These are phyloP conservation scores for Lipotes vexillifer DNA, from an alignment of 2,113 vertebrate species.

Conservation along the genomic window DNA sequence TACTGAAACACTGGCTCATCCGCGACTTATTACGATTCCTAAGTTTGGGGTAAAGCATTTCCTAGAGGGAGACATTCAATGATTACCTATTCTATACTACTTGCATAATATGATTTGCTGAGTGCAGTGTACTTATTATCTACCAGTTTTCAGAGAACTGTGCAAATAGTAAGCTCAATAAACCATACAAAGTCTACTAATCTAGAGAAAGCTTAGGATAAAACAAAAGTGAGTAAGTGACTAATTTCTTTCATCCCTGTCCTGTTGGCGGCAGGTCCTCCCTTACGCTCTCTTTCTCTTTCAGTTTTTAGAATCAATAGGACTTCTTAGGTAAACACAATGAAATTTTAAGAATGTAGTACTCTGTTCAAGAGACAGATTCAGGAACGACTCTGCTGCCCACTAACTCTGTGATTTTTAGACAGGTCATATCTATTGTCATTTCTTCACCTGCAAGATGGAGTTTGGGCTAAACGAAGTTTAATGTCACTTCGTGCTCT, in stretches of 20 bases:
- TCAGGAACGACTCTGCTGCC: neutral
- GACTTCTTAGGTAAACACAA: neutral
- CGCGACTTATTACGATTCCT: constrained; percentile 5
- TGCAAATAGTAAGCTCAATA: neutral
- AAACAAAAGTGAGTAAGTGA: neutral
- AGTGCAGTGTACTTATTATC: neutral
- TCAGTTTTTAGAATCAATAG: neutral
- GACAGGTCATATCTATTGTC: neutral
- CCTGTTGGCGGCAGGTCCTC: neutral
- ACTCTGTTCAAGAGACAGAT: neutral
- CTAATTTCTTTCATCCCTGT: neutral
- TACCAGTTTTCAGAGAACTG: neutral
- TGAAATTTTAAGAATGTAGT: neutral
- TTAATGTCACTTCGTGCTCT: neutral
- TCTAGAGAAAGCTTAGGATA: neutral
- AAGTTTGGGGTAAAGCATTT: neutral
- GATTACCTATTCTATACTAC: neutral
- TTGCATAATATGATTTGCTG: neutral
- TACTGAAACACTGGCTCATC: constrained; percentile 32
- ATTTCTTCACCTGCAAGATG: neutral
- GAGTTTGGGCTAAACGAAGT: neutral
- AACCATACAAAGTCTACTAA: neutral
- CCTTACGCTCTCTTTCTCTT: neutral
- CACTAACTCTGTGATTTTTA: neutral
- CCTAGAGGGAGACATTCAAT: neutral